phyloP scores from a whole-genome alignment of 2,888 invertebrate species.

The Automeris io region DNA sequence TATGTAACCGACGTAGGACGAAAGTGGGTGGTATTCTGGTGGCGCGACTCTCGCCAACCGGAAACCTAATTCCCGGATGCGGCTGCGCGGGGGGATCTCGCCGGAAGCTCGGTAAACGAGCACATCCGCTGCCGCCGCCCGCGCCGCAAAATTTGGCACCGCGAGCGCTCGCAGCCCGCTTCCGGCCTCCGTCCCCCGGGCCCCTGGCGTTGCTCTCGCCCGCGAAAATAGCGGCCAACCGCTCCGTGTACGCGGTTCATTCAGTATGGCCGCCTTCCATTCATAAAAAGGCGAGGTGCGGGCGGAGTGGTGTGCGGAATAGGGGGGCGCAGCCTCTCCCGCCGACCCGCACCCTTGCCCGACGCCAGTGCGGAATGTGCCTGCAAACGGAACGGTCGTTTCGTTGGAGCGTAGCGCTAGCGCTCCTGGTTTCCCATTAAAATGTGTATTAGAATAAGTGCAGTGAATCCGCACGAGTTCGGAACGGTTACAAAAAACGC shows the following conservation, averaged over 20 bases:
- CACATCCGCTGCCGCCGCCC: conserved; percentile 75
- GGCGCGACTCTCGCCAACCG: conserved; percentile 69
- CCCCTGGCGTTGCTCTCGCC: conserved; percentile 62
- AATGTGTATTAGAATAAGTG: conserved; percentile 78
- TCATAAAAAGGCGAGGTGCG: conserved; percentile 81
- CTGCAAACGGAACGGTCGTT: conserved; percentile 77
- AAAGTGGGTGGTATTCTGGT: conserved; percentile 68
- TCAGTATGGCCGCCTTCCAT: conserved; percentile 85
- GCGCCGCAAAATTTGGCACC: conserved; percentile 77
- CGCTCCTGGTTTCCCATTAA: conserved; percentile 77
- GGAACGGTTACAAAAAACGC: conserved; percentile 74
- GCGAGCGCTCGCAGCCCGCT: conserved; percentile 71
- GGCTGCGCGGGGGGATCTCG: conserved; percentile 72
- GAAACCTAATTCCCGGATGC: conserved; percentile 77
- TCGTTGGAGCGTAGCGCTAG: conserved; percentile 77
- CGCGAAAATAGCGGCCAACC: conserved; percentile 76
- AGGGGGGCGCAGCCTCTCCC: conserved; percentile 68
- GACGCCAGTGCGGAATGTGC: conserved; percentile 77
- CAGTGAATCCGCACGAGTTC: conserved; percentile 77
- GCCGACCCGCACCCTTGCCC: conserved; percentile 69
- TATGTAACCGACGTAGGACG: conserved; percentile 47
- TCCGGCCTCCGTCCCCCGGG: conserved; percentile 70
- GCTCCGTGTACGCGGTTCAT: conserved; percentile 80
- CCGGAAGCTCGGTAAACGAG: conserved; percentile 76
- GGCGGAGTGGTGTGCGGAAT: conserved; percentile 68